These are phyloP conservation scores for Tichodroma muraria DNA, from an alignment of 2,113 vertebrate species.

Conservation along the genomic window DNA sequence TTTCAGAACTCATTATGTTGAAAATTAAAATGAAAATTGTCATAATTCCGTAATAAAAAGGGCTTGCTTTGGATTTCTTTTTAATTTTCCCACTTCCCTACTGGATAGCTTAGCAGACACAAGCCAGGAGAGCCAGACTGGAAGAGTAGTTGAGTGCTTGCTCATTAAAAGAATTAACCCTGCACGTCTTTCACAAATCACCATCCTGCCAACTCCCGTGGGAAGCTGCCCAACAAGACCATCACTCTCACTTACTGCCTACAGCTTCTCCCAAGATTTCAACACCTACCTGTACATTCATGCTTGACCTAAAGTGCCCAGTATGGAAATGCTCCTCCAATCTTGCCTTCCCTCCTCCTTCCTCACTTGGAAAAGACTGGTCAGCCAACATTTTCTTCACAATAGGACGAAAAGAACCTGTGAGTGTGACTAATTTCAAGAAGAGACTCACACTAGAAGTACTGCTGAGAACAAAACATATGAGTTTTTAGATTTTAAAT, in stretches of 20 bases:
- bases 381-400: neutral
- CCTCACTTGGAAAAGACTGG: neutral
- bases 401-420: neutral
- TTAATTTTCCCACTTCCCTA: neutral
- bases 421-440: neutral
- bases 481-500: neutral
- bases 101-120: neutral
- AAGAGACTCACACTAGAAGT: neutral
- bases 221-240: slow-evolving; percentile 9
- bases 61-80: neutral
- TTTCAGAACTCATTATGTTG: neutral
- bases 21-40: neutral
- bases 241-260: slow-evolving; percentile 16
- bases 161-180: neutral
- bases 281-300: neutral
- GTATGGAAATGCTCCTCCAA: neutral
- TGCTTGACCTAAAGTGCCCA: neutral
- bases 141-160: neutral
- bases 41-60: neutral
- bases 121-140: neutral
- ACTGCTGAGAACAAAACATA: neutral
- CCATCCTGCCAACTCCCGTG: neutral
- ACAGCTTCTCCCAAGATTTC: slow-evolving; percentile 18
- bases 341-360: neutral
- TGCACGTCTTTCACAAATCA: neutral